Base-by-base conservation (phyloP, 2,113 vertebrate species). In the Scomber colias region DNA sequence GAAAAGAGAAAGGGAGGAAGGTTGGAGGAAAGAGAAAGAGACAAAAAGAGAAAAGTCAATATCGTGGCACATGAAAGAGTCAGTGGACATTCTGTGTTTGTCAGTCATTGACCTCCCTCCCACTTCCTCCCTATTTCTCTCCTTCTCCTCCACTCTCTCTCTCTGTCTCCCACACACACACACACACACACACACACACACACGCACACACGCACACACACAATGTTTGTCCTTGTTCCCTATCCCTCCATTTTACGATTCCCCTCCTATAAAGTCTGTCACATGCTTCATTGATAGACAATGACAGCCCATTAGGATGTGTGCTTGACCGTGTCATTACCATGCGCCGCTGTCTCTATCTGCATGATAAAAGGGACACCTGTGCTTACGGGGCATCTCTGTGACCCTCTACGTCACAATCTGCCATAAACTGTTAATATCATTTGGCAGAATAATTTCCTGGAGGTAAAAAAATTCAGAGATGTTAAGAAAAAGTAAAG, bases 361-460 rank as follows among this genome's bases (percentile, higher is more conserved):
- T 90, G 78, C 90, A 91, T 89, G 35, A 92, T 87, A 92, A 91
- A 90, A 65, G 59, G 53, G 77, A 87, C 87, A 92, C 75, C 87
- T 86, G 89, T 69, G 56, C 70, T 45, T 30, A 46, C 66, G 51
- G 73, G 17, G 67, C 55, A 12, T 55, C 63, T 55, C 48, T 64
- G 40, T 13, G 57, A 27, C 51, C 55, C 46, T 64, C n/a, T 11
- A n/a, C 5, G 9, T 44, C 70, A 62, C 14, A 11, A 53, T 65
- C 35, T 14, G 17, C 44, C 19, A 55, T 16, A 11, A 21, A 65
- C 57, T 17, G 45, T 40, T 57, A n/a, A 71, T 10, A 77, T 50
- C 35, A 60, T 12, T 45, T 54, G 48, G 10, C 9, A 17, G 19
- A 51, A 27, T 53, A 49, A 27, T 73, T 69, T 30, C 21, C 51